These are phyloP conservation scores for Dolichomitus sp. DNA, from an alignment of 2,888 invertebrate genomes.

Conservation along the genomic window DNA sequence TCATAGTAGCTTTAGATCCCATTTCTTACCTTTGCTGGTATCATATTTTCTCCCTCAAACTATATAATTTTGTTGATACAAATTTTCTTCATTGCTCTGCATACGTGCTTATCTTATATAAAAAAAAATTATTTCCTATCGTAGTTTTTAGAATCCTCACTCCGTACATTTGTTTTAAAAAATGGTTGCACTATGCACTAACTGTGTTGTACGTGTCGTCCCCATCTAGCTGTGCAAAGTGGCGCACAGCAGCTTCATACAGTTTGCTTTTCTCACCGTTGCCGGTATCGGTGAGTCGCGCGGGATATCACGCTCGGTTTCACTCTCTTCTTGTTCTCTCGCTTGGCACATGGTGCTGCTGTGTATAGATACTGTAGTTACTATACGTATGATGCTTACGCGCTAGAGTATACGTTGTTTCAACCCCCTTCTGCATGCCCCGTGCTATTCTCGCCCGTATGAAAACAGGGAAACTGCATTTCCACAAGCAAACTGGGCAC, in stretches of 20 bases:
- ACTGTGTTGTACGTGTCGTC: constrained; percentile 1
- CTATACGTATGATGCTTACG: constrained; percentile 7
- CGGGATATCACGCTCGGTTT: constrained; percentile 18
- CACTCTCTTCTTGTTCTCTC: constrained; percentile 20
- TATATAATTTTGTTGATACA: too few species aligned
- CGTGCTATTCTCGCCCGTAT: constrained; percentile 18
- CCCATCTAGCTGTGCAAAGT: background rate
- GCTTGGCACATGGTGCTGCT: background rate
- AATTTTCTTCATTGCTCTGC: background rate
- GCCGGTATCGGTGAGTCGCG: constrained; percentile 7
- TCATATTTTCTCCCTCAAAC: too few species aligned
- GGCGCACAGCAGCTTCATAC: constrained; percentile 10
- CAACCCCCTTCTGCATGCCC: background rate
- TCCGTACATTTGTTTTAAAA: background rate
- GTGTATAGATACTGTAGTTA: background rate
- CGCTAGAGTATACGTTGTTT: constrained; percentile 20
- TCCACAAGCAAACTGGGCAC: constrained; percentile 63
- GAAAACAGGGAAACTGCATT: constrained; percentile 72
- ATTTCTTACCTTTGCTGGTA: too few species aligned
- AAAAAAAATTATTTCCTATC: background rate
- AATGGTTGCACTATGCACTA: background rate
- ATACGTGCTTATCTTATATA: background rate
- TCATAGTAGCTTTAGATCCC: too few species aligned
- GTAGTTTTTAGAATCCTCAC: background rate
- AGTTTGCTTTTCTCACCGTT: constrained; percentile 27